These are phyloP conservation scores for Calonectris borealis DNA, from an alignment of 2,113 vertebrate species.

Conservation along the genomic window DNA sequence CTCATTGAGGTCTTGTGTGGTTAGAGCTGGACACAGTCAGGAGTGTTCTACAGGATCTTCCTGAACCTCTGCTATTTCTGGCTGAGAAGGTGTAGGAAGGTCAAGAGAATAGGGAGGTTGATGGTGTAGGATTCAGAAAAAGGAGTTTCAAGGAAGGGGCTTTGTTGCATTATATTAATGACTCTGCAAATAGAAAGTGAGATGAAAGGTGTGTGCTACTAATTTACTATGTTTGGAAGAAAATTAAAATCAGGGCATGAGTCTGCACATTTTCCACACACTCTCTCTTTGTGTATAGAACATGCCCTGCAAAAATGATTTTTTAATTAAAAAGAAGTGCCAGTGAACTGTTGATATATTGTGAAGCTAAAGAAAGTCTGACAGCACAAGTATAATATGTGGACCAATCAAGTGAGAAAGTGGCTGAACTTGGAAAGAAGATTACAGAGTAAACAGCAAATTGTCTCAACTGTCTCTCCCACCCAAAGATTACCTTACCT, in stretches of 20 bases:
- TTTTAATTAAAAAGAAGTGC: not conserved
- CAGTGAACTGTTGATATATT: not conserved
- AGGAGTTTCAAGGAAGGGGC: not conserved
- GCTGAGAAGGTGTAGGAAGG: not conserved
- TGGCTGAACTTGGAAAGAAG: not conserved
- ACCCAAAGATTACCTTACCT: too few species aligned
- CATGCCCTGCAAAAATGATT: rapidly evolving
- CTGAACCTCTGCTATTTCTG: not conserved
- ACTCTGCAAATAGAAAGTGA: not conserved
- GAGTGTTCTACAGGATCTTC: not conserved
- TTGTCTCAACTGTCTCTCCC: not conserved
- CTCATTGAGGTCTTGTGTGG: not conserved
- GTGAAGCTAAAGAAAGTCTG: not conserved
- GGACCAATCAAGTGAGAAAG: not conserved
- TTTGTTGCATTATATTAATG: not conserved
- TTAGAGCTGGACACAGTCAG: not conserved
- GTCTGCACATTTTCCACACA: not conserved
- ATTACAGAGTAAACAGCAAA: not conserved
- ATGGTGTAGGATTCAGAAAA: not conserved
- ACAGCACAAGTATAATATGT: rapidly evolving
- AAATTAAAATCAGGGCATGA: not conserved
- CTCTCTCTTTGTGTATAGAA: not conserved
- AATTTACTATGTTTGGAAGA: not conserved
- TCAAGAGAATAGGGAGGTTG: not conserved
- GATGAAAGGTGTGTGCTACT: not conserved